Conservation (phyloP, 2,797 vertebrate genomes). For the Lutjanus argentimaculatus region DNA sequence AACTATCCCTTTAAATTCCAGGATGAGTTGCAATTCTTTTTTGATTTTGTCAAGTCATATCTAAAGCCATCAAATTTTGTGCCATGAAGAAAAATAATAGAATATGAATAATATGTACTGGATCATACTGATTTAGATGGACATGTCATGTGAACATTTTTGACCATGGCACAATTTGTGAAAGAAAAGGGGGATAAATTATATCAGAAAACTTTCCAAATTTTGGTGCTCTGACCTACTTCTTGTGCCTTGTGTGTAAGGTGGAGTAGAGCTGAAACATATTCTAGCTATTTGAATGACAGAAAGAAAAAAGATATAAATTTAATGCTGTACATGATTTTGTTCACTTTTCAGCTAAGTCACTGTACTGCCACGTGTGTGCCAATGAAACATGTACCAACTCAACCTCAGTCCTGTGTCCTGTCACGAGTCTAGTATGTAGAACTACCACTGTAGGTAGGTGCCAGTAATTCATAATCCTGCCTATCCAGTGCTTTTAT, state of each 20-base stretch:
- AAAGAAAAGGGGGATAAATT: background rate
- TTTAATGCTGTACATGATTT: background rate
- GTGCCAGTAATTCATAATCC: background rate
- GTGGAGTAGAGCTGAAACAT: background rate
- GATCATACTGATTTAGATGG: background rate
- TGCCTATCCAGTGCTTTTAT: too few relatives aligned
- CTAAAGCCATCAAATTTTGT: background rate
- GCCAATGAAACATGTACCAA: background rate
- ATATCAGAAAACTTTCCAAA: background rate
- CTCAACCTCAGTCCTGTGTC: slow-evolving; percentile 10
- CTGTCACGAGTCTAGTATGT: background rate
- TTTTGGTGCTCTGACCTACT: background rate
- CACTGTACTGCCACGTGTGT: slow-evolving; percentile 20
- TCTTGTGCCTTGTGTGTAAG: background rate
- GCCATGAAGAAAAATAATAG: too few relatives aligned
- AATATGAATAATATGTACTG: background rate
- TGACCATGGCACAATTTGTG: background rate
- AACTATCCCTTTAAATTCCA: too few relatives aligned
- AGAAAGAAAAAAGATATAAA: background rate
- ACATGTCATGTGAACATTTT: background rate
- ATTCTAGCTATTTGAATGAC: background rate
- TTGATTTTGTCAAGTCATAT: background rate
- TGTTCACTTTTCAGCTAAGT: slow-evolving; percentile 32
- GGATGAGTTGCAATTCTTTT: too few relatives aligned
- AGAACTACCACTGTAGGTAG: slow-evolving; percentile 11